A percentile compares a stretch with the other conserved stretches of the same genome.
phyloP scores from a whole-genome alignment of 1,140 invertebrate species.

The Xylocopa sonorina region DNA sequence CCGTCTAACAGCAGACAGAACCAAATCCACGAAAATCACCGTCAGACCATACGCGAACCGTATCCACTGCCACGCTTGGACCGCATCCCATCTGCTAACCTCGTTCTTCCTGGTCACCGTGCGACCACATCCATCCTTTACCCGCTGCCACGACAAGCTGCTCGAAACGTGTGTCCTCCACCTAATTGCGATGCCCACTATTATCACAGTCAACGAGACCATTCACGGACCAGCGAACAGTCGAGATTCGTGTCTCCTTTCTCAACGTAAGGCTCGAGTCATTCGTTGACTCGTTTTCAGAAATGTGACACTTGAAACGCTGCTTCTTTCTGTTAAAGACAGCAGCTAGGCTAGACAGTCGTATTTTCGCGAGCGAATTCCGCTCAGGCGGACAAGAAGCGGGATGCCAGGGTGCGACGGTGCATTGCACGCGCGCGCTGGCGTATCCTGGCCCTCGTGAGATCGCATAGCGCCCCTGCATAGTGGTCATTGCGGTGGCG shows the following conservation, averaged over 20 bases:
- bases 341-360: too few relatives aligned
- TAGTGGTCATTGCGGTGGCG: conserved; percentile 73
- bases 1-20: not conserved
- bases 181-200: not conserved
- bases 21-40: not conserved
- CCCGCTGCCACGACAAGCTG: not conserved
- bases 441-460: conserved; percentile 64
- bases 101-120: not conserved
- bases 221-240: not conserved
- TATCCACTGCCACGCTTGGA: conserved; percentile 13
- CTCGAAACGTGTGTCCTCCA: not conserved
- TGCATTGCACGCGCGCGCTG: conserved; percentile 62
- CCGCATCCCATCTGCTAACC: not conserved
- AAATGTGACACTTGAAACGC: too few relatives aligned
- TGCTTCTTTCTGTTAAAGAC: too few relatives aligned
- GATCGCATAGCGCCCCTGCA: conserved; percentile 71
- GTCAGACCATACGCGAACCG: not conserved
- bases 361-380: conserved; percentile 34
- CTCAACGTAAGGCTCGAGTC: too few relatives aligned
- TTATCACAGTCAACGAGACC: not conserved
- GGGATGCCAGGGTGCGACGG: conserved; percentile 35
- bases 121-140: conserved; percentile 1
- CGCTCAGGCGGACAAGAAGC: conserved; percentile 8
- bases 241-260: too few relatives aligned
- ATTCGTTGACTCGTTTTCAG: too few relatives aligned